Evolutionary conservation across 2,797 vertebrate species (phyloP).

Genomic region (Rhinella marina): DNA sequence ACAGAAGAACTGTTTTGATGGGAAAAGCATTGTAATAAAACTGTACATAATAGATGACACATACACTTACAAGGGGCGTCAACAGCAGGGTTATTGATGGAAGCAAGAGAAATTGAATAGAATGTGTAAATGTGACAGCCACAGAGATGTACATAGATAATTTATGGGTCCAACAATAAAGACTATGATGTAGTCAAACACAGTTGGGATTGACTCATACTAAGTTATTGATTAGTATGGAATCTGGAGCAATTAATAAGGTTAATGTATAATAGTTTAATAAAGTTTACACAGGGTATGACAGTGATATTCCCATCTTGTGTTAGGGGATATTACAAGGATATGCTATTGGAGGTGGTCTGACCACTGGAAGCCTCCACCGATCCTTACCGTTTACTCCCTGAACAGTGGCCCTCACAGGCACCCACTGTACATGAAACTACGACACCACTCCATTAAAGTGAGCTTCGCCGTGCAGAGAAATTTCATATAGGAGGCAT

Average conservation of each 20-base stretch:
- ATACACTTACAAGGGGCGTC: not conserved
- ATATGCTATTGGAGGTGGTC: too few relatives aligned
- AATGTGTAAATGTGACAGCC: not conserved
- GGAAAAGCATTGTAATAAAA: not conserved
- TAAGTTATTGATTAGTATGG: not conserved
- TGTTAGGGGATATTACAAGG: too few relatives aligned
- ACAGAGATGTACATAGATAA: not conserved
- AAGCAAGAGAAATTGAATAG: not conserved
- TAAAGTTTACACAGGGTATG: too few relatives aligned
- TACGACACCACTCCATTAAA: too few relatives aligned
- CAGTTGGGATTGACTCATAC: not conserved
- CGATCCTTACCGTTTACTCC: too few relatives aligned
- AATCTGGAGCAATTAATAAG: not conserved
- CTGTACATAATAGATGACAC: not conserved
- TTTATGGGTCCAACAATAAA: not conserved
- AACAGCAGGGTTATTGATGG: not conserved
- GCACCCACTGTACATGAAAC: too few relatives aligned
- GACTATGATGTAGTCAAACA: not conserved
- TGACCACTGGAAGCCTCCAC: too few relatives aligned
- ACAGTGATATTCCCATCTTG: too few relatives aligned
- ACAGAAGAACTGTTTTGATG: not conserved
- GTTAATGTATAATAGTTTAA: not conserved
- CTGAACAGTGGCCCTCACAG: too few relatives aligned
- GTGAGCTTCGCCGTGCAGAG: too few relatives aligned
- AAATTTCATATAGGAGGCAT: too few relatives aligned